A percentile compares a stretch with the other conserved stretches of the same genome.
These are phyloP conservation scores for Drosophila silvestris DNA, from an alignment of 2,888 invertebrate genomes.

Conservation along the genomic window DNA sequence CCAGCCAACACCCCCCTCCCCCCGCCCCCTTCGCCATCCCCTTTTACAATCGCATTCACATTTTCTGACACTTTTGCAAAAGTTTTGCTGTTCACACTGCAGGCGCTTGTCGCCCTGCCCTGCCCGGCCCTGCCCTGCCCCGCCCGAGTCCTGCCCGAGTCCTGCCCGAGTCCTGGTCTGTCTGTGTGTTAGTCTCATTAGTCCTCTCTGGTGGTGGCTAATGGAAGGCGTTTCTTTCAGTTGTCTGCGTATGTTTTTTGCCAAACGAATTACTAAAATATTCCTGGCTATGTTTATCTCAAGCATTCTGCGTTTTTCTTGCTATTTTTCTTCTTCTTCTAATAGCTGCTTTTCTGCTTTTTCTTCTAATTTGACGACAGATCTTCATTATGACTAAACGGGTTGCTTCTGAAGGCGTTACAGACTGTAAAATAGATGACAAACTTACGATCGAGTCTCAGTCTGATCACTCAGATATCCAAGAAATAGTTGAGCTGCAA, in stretches of 20 bases:
- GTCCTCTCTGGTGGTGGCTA: conserved; percentile 67
- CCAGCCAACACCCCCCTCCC: neutral
- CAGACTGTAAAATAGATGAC: neutral
- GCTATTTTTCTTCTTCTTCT: neutral
- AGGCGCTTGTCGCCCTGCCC: conserved; percentile 64
- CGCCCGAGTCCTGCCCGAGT: neutral
- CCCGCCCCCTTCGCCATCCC: conserved; percentile 12
- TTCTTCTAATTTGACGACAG: conserved; percentile 17
- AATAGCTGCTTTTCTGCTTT: conserved; percentile 11
- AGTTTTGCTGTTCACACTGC: conserved; percentile 79
- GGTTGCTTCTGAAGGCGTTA: neutral
- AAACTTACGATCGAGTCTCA: neutral
- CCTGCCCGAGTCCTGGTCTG: conserved; percentile 7
- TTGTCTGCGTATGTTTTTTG: conserved; percentile 65
- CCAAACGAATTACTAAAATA: conserved; percentile 55
- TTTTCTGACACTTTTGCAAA: conserved; percentile 82
- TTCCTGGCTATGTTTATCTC: conserved; percentile 55
- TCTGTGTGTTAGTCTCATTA: conserved; percentile 71
- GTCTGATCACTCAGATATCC: neutral
- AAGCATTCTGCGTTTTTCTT: conserved; percentile 18
- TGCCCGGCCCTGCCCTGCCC: conserved; percentile 11
- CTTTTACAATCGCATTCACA: conserved; percentile 76
- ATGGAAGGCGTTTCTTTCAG: conserved; percentile 67
- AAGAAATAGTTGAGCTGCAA: too few relatives aligned
- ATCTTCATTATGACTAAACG: conserved; percentile 23